A percentile compares a stretch with the other conserved stretches of the same genome.
Conservation (phyloP, 2,797 vertebrate genomes). For the Leptatherina wallacei region DNA sequence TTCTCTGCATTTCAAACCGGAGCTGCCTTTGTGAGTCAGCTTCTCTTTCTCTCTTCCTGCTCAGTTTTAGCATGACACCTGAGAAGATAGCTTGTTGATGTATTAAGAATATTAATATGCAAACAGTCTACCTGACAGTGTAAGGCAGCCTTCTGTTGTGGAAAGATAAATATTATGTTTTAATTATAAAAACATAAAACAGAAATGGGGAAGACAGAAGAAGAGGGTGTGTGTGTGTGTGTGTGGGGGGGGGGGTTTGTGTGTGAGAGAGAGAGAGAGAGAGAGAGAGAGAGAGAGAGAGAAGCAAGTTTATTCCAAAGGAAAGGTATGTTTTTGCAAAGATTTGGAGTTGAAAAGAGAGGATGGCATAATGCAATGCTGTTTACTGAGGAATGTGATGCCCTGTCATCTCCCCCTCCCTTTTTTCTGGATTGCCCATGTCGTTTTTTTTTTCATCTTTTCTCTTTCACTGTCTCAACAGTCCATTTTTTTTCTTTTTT, state of each 20-base stretch:
- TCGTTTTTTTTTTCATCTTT: conserved; percentile 58
- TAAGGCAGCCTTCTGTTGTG: conserved; percentile 88
- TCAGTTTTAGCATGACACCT: conserved; percentile 77
- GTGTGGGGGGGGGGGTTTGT: conserved; percentile 1
- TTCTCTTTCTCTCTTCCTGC: conserved; percentile 60
- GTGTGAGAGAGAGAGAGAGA: not conserved
- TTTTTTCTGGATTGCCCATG: conserved; percentile 56
- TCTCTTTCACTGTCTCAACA: conserved; percentile 60
- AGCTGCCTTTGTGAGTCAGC: conserved; percentile 58
- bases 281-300: too few relatives aligned
- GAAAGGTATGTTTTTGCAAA: conserved; percentile 83
- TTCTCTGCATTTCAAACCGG: conserved; percentile 33
- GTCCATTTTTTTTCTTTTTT: conserved; percentile 25
- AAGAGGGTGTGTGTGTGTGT: conserved; percentile 34
- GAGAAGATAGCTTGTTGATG: conserved; percentile 85
- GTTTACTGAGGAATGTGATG: conserved; percentile 79
- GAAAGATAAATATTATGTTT: conserved; percentile 91
- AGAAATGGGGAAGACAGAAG: conserved; percentile 76
- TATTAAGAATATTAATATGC: conserved; percentile 89
- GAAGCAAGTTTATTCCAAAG: conserved; percentile 68
- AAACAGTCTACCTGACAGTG: conserved; percentile 85
- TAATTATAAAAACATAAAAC: conserved; percentile 91
- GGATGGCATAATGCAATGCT: conserved; percentile 75
- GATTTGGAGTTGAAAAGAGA: conserved; percentile 77
- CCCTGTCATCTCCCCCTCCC: conserved; percentile 65